Base-by-base conservation (phyloP, 2,888 invertebrate genomes). In the Mermis nigrescens region DNA sequence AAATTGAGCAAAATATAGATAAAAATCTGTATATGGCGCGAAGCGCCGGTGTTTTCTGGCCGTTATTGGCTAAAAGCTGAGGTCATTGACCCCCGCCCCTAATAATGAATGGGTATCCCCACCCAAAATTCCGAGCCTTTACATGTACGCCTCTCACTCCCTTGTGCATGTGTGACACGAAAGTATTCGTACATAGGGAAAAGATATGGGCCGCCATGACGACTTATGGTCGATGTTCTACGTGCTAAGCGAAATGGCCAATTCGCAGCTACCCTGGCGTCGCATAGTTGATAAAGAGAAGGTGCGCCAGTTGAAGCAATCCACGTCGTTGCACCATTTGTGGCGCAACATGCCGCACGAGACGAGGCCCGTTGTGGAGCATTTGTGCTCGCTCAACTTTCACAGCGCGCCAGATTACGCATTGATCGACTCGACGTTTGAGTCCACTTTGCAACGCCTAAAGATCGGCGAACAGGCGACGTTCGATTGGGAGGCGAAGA, bases 161-260 rank as follows among this genome's bases (percentile, higher is more conserved):
- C 38, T 38, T n/a, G n/a, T n/a, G n/a, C n/a, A n/a, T n/a, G n/a
- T n/a, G n/a, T n/a, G n/a, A n/a, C n/a, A 38, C 7, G 38, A 38
- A 38, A 38, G 38, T 12, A 12, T 38, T 38, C 38, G 7, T 38
- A 19, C 19, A 12, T 24, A 48, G 48, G 48, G 48, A n/a, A 48
- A 48, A 57, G 59, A 59, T n/a, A 46, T 59, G 38, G 56, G 57
- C 19, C 59, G 59, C 3, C 57, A 57, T 45, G 59, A 59, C 55
- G 59, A 59, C 28, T 57, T 59, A 2, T 46, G 55, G 46, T 59
- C 57, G 24, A 19, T 57, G 58, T 59, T 57, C 29, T 59, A 59
- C 28, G 46, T 59, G 32, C 31, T 57, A n/a, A 31, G 29, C 22
- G 59, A 59, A 26, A 51, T 59, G n/a, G 22, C 46, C 3, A 31